Evolutionary conservation across 92 coral and sea anemone genomes (phyloP).

Genomic region (Epizoanthus illoricatus): DNA sequence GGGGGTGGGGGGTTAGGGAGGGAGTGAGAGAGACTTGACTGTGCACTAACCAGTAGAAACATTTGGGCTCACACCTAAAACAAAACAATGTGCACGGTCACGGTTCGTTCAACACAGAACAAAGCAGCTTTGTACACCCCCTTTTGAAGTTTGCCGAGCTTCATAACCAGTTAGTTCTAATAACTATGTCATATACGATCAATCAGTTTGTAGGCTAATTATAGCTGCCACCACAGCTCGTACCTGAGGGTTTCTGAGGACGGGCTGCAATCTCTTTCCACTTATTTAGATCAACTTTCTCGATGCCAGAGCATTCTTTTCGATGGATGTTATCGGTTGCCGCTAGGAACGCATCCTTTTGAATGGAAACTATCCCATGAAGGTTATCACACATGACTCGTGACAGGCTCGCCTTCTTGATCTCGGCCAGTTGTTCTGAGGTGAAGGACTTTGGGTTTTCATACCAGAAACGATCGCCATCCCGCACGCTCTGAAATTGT

Average conservation of each 20-base stretch:
- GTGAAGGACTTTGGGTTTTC: slow-evolving; percentile 77
- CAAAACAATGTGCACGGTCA: no score
- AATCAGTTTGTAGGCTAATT: no score
- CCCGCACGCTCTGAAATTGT: slow-evolving; percentile 86
- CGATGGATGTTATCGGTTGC: slow-evolving; percentile 72
- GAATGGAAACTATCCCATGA: slow-evolving; percentile 79
- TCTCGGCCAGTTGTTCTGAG: slow-evolving; percentile 72
- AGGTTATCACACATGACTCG: slow-evolving; percentile 92
- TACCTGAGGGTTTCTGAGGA: slow-evolving; percentile 45
- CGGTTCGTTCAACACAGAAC: no score
- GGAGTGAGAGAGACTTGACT: no score
- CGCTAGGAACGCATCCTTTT: slow-evolving; percentile 80
- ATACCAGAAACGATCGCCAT: slow-evolving; percentile 98
- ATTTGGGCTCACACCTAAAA: no score
- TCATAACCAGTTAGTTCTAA: no score
- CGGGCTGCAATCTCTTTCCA: slow-evolving; percentile 66
- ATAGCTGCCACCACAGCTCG: not conserved
- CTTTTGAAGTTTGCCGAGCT: no score
- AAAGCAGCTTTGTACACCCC: no score
- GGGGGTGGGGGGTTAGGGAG: no score
- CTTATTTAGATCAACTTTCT: slow-evolving; percentile 59
- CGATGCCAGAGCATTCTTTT: slow-evolving; percentile 73
- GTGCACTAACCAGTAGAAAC: no score
- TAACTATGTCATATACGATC: no score
- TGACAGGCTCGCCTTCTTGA: slow-evolving; percentile 77